phyloP scores from a whole-genome alignment of 2,797 vertebrate genomes.

The Danio kyathit region DNA sequence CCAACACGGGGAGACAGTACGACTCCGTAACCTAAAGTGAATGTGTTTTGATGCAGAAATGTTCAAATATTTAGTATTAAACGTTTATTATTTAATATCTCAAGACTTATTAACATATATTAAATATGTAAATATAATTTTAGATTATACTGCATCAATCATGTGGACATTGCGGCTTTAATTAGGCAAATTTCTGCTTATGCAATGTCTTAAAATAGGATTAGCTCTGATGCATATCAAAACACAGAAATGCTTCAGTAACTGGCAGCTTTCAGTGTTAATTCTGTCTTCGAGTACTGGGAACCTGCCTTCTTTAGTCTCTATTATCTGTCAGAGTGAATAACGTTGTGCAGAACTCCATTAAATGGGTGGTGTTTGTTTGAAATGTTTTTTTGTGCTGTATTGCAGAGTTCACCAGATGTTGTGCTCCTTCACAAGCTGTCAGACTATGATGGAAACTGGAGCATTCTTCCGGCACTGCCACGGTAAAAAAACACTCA shows the following conservation, averaged over 20 bases:
- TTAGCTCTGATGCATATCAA: neutral
- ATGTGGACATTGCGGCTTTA: neutral
- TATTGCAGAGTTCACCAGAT: constrained; percentile 77
- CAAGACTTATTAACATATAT: neutral
- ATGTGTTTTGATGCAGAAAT: neutral
- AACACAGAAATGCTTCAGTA: neutral
- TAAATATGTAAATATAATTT: neutral
- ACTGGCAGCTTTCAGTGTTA: neutral
- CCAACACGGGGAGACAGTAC: too few species aligned
- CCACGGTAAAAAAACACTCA: constrained; percentile 67
- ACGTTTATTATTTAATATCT: neutral
- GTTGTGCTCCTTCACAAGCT: constrained; percentile 86
- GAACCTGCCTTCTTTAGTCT: neutral
- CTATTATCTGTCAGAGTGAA: neutral
- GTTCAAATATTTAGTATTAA: neutral
- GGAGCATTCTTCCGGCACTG: constrained; percentile 87
- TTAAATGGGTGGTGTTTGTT: neutral
- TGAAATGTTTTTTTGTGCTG: constrained; percentile 26
- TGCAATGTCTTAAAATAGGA: neutral
- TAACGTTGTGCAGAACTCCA: neutral
- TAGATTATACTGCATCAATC: neutral
- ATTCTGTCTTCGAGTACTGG: neutral
- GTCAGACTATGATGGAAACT: constrained; percentile 81
- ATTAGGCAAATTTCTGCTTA: too few species aligned
- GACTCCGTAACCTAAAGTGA: neutral